Evolutionary conservation across 2,113 vertebrate genomes (phyloP), one percentile per base, ranked within the genome.

Genomic region (Nothocercus julius): DNA sequence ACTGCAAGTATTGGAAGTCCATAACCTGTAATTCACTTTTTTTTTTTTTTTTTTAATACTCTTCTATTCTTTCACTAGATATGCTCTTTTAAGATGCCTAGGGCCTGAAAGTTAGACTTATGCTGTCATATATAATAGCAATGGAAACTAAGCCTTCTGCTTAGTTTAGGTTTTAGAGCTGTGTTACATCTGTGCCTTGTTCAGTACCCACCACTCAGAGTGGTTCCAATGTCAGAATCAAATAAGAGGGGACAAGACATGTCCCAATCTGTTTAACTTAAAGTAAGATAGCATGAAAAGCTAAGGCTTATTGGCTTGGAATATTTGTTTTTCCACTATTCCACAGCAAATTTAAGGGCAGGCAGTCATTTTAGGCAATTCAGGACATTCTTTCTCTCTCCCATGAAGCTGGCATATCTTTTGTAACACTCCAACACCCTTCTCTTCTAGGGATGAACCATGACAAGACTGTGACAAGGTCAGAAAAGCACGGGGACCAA

Each of bases 21-120:
- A 86, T 76, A 96, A 95, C 90, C 83, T 87, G 86, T 85, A 95
- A 93, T 96, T 96, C 90, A 73, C 58, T 79, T 89, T 86, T 93
- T 58, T 44, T 20, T 58, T 44, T 20, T 86, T 92, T 62, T 86
- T 93, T 62, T 62, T 92, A 63, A 82, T 92, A 82, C 83, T 76
- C 86, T 66, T 87, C 80, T 67, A 88, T 83, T 95, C 77, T 79
- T 75, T 90, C 83, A 66, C 83, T 38, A 95, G 88, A 76, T 67
- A 13, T 86, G 70, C 84, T 77, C 94, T 94, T 96, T 95, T 47
- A 90, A 96, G 92, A 90, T 85, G 70, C 73, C 81, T 92, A 36
- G 63, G 70, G 69, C 74, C 63, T 74, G 83, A 94, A 94, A 87
- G 74, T 40, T 87, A 73, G 85, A 89, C 90, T 94, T 86, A 75